Evolutionary conservation across 92 coral and sea anemone species (phyloP), one percentile per base, ranked within the genome.

Genomic region (Heteractis magnifica): DNA sequence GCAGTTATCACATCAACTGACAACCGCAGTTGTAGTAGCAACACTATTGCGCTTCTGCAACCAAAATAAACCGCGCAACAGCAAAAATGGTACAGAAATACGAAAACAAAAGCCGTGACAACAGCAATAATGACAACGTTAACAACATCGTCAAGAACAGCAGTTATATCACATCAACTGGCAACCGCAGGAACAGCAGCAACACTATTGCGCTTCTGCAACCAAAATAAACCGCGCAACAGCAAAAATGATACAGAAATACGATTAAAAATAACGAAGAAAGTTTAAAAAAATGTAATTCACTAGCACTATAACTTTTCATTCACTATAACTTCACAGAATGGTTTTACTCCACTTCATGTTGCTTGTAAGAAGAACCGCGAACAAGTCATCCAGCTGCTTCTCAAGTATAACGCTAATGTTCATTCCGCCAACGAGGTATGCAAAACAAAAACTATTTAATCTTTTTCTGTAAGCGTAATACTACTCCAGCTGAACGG

Each of bases 351-450:
- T 85, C 98, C 99, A 8, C 89, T 96, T 12, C 99, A 96, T 74
- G 93, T 96, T 84, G 99, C 99, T 15, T 96, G 99, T 81, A 96
- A 96, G 88, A 96, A 96, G 93, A 96, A 96, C 87, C 90, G 94
- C 6, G 99, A 96, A 65, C 93, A 92, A 75, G 94, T 96, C 19
- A 96, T 96, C 14, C 99, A 92, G 90, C 88, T 96, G 78, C 89
- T 96, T 55, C 84, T 96, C 50, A 96, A 96, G 77, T 94, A 90
- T 79, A 97, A 97, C 18, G 99, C 99, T 51, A 96, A 96, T 55
- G 97, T 96, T 21, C 97, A 96, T 82, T 94, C 99, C 50, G 99
- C 97, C 52, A 96, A 96, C 79, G 99, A 96, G 94, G 99, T 96
- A 58, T 9, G 21, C 5, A 44, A 75, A 48, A 34, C 48, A 49